Conservation (phyloP, 2,113 vertebrate genomes). For the Taurulus bubalis region DNA sequence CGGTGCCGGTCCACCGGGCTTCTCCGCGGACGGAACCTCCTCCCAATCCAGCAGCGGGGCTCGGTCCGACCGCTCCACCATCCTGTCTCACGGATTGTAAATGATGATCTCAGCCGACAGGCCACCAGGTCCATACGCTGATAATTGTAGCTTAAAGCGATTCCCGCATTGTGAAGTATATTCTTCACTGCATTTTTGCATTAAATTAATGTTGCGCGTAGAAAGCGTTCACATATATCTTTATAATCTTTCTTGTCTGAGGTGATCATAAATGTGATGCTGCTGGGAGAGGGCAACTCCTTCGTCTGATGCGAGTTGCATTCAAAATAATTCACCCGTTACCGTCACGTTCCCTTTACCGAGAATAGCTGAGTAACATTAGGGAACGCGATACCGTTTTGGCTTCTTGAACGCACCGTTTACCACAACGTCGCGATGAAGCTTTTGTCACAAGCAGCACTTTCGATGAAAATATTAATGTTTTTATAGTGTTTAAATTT, state of each 20-base stretch:
- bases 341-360: not conserved
- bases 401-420: slow-evolving; percentile 58
- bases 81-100: slow-evolving; percentile 66
- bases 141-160: slow-evolving; percentile 40
- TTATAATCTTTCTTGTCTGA: slow-evolving; percentile 45
- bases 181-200: slow-evolving; percentile 34
- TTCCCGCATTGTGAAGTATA: slow-evolving; percentile 45
- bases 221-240: slow-evolving; percentile 8
- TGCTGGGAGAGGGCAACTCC: slow-evolving; percentile 69
- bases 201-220: not conserved
- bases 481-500: not conserved
- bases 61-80: slow-evolving; percentile 88
- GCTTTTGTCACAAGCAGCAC: slow-evolving; percentile 12
- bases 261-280: slow-evolving; percentile 69
- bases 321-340: slow-evolving; percentile 53
- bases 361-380: slow-evolving; percentile 27
- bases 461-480: slow-evolving; percentile 27
- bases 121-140: slow-evolving; percentile 65
- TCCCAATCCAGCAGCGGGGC: slow-evolving; percentile 91
- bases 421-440: not conserved
- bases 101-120: slow-evolving; percentile 67
- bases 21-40: slow-evolving; percentile 86
- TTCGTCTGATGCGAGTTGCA: slow-evolving; percentile 54
- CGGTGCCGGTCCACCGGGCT: slow-evolving; percentile 50
- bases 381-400: slow-evolving; percentile 15